A percentile compares a stretch with the other conserved stretches of the same genome.
phyloP scores from a whole-genome alignment of 2,797 vertebrate species.

The Poeciliopsis presidionis region DNA sequence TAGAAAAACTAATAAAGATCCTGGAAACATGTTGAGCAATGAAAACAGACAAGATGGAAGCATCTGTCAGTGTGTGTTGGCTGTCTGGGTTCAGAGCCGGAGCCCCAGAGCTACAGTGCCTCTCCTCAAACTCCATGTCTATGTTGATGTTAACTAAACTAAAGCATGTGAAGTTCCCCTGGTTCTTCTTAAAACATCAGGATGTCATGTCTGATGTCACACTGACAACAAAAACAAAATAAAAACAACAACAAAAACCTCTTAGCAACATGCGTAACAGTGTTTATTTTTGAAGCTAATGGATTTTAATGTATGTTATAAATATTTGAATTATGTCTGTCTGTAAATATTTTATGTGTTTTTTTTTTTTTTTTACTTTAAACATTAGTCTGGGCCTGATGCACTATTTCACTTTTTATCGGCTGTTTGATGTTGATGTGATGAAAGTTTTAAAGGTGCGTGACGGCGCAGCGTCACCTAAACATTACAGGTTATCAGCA shows the following conservation, averaged over 20 bases:
- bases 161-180: constrained; percentile 77
- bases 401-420: constrained; percentile 78
- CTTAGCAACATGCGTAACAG: constrained; percentile 65
- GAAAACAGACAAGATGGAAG: constrained; percentile 80
- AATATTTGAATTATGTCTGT: constrained; percentile 83
- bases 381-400: constrained; percentile 74
- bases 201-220: constrained; percentile 80
- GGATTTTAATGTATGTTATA: constrained; percentile 87
- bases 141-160: constrained; percentile 82
- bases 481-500: constrained; percentile 73
- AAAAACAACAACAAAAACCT: constrained; percentile 61
- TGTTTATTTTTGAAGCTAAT: constrained; percentile 82
- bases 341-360: constrained; percentile 81
- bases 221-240: constrained; percentile 62
- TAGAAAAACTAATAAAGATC: constrained; percentile 73
- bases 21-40: constrained; percentile 71
- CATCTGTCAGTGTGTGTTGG: constrained; percentile 82
- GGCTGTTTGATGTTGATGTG: constrained; percentile 79
- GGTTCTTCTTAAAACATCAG: constrained; percentile 72
- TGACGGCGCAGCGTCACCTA: constrained; percentile 63
- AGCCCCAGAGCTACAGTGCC: constrained; percentile 68
- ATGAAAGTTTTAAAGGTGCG: constrained; percentile 80
- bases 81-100: constrained; percentile 61
- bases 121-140: constrained; percentile 71
- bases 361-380: constrained; percentile 79